These are phyloP conservation scores for Stylophora pistillata DNA, from an alignment of 64 coral and sea anemone genomes.

Conservation along the genomic window DNA sequence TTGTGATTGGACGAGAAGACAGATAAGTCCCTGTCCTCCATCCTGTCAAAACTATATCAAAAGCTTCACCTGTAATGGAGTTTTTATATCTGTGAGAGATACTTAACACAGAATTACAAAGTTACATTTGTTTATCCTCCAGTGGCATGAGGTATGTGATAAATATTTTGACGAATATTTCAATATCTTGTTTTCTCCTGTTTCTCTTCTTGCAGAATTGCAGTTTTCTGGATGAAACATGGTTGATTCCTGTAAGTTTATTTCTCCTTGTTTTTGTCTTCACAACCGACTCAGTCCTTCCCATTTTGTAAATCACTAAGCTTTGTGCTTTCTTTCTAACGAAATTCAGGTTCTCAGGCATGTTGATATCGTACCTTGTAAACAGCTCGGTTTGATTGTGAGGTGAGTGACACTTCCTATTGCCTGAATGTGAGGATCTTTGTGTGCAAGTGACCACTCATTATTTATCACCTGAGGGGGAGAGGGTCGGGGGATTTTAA, in stretches of 20 bases:
- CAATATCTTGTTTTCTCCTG: neutral
- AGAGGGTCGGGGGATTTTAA: too few relatives aligned
- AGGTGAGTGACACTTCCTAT: constrained; percentile 35
- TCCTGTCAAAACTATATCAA: too few relatives aligned
- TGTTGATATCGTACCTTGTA: constrained; percentile 83
- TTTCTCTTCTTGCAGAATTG: constrained; percentile 57
- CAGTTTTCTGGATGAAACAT: constrained; percentile 83
- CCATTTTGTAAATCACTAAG: neutral
- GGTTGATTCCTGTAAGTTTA: constrained; percentile 80
- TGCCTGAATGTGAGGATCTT: neutral
- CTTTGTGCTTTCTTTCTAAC: neutral
- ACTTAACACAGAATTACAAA: neutral
- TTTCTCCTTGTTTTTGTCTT: neutral
- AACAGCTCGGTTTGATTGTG: constrained; percentile 82
- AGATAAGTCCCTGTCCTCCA: neutral
- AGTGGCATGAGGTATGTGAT: neutral
- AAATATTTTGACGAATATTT: neutral
- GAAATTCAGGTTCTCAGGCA: constrained; percentile 59
- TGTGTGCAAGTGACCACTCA: neutral
- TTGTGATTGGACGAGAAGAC: neutral
- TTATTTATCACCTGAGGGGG: too few relatives aligned
- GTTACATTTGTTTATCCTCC: neutral
- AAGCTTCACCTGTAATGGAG: too few relatives aligned
- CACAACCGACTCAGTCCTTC: neutral
- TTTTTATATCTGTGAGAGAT: too few relatives aligned